These are phyloP conservation scores for Odontamblyopus rebecca DNA, from an alignment of 2,797 vertebrate genomes.

Conservation along the genomic window DNA sequence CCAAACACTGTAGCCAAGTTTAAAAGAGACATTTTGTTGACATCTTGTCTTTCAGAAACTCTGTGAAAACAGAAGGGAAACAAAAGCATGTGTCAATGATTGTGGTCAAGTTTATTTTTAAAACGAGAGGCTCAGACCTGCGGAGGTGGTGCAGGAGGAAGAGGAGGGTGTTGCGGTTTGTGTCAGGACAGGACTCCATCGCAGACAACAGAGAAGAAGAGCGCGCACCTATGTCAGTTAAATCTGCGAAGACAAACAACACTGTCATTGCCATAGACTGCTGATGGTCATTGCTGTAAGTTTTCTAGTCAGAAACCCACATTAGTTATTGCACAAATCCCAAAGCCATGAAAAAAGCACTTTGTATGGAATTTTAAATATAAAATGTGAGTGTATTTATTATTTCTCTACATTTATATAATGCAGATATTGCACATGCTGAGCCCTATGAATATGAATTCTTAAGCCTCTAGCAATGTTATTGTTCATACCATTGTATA, in stretches of 20 bases:
- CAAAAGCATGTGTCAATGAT: not conserved
- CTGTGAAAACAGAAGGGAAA: constrained; percentile 31
- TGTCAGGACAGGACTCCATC: constrained; percentile 67
- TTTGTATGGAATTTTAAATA: too few relatives aligned
- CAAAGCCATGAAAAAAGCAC: too few relatives aligned
- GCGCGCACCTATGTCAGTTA: constrained; percentile 56
- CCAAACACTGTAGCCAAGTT: constrained; percentile 82
- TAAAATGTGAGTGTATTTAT: too few relatives aligned
- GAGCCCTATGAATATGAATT: too few relatives aligned
- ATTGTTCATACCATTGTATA: too few relatives aligned
- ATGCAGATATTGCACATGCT: too few relatives aligned
- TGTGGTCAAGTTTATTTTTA: not conserved
- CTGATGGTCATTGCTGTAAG: too few relatives aligned
- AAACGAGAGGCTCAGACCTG: constrained; percentile 50
- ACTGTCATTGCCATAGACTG: not conserved
- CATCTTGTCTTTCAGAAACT: constrained; percentile 61
- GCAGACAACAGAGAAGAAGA: constrained; percentile 63
- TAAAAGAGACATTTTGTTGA: constrained; percentile 77
- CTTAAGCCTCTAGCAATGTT: too few relatives aligned
- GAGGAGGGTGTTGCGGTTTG: constrained; percentile 76
- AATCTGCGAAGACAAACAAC: constrained; percentile 43
- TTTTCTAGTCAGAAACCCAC: too few relatives aligned
- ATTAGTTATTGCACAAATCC: too few relatives aligned
- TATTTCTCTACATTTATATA: too few relatives aligned
- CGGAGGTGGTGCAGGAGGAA: constrained; percentile 77